Evolutionary conservation across 2,888 invertebrate species (phyloP).

Genomic region (Ctena decussata): DNA sequence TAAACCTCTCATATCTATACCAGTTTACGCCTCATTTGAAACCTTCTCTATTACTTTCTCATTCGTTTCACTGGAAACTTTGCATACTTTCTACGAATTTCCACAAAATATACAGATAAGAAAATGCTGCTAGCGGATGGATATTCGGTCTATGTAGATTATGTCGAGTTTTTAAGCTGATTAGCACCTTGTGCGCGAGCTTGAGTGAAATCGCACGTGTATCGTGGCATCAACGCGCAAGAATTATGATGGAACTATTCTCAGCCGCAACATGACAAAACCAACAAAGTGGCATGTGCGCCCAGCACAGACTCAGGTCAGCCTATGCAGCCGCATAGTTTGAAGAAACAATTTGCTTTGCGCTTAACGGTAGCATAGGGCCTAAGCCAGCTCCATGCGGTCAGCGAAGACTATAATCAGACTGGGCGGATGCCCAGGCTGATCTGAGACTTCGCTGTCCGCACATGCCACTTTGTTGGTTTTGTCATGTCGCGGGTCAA

Average conservation of each 20-base stretch:
- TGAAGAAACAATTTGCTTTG: not conserved
- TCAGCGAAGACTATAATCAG: no score
- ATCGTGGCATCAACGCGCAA: slow-evolving; percentile 22
- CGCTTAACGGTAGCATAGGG: no score
- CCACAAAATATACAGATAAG: not conserved
- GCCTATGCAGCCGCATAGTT: not conserved
- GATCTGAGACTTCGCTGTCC: no score
- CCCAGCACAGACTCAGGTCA: no score
- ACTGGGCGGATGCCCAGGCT: no score
- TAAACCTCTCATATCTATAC: not conserved
- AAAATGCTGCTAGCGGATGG: not conserved
- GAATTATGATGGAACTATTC: slow-evolving; percentile 9
- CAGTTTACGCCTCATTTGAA: slow-evolving; percentile 38
- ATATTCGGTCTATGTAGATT: slow-evolving; percentile 50
- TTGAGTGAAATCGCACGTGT: slow-evolving; percentile 63
- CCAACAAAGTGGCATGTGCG: no score
- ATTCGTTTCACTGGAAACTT: slow-evolving; percentile 18
- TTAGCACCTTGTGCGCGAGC: slow-evolving; percentile 44
- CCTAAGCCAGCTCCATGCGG: no score
- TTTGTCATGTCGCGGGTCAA: no score
- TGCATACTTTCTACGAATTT: slow-evolving; percentile 5
- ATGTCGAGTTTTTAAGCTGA: slow-evolving; percentile 54
- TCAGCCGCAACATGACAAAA: no score
- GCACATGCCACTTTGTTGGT: no score
- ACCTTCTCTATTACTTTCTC: slow-evolving; percentile 37